Evolutionary conservation across 1,140 invertebrate genomes (phyloP).

Genomic region (Anthonomus grandis): DNA sequence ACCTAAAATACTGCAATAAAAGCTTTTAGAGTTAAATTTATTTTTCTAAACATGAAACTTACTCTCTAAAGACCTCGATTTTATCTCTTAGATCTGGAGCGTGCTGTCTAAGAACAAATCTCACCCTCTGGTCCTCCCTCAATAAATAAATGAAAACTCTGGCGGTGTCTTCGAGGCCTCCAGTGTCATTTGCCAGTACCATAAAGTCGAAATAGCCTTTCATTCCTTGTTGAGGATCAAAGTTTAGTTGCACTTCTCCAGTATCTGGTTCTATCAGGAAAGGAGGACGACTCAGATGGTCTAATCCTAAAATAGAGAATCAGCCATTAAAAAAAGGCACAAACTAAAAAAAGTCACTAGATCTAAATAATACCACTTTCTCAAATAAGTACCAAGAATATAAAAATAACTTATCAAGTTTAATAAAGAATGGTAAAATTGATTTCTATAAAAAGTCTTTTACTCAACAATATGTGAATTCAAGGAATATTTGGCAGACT

Average conservation of each 20-base stretch:
- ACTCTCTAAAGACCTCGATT: conserved; percentile 78
- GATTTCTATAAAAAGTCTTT: no score
- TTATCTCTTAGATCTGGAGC: conserved; percentile 78
- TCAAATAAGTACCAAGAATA: no score
- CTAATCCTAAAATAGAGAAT: conserved; percentile 62
- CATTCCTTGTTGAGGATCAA: conserved; percentile 94
- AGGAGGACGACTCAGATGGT: conserved; percentile 72
- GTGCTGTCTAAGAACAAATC: conserved; percentile 86
- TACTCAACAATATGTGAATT: no score
- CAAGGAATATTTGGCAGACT: no score
- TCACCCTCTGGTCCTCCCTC: conserved; percentile 87
- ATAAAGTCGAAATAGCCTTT: conserved; percentile 95
- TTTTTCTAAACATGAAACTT: conserved; percentile 47
- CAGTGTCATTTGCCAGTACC: conserved; percentile 81
- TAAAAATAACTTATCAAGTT: no score
- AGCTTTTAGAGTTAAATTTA: conserved; percentile 10
- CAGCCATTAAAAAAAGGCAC: no score
- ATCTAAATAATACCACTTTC: no score
- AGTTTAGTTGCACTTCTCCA: conserved; percentile 84
- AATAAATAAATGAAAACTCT: conserved; percentile 88
- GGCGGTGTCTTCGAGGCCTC: conserved; percentile 72
- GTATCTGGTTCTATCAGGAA: conserved; percentile 79
- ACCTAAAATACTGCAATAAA: conserved; percentile 63
- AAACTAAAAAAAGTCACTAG: no score
- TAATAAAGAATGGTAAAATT: no score